These are phyloP conservation scores for Pogonognathellus flavescens DNA, from an alignment of 1,140 invertebrate species.

Conservation along the genomic window DNA sequence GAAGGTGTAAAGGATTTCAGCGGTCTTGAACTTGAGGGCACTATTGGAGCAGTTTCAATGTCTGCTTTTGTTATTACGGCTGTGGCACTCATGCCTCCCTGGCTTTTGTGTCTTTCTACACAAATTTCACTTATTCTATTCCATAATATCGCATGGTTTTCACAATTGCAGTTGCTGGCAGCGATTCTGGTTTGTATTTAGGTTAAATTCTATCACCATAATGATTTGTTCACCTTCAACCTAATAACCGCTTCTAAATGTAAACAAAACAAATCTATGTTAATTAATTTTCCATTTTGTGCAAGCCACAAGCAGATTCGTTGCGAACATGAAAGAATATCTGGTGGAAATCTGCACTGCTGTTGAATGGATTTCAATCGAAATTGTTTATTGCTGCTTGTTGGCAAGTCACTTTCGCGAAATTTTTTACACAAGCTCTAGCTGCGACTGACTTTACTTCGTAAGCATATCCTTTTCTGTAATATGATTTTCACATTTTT, in stretches of 20 bases:
- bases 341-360: background rate
- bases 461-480: background rate
- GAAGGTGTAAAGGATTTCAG: conserved; percentile 4
- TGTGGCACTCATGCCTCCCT: conserved; percentile 34
- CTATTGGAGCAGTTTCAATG: conserved; percentile 27
- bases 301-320: background rate
- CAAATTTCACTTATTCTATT: background rate
- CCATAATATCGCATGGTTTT: background rate
- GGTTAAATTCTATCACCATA: background rate
- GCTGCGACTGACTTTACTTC: background rate
- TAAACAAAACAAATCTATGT: background rate
- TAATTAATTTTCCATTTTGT: background rate
- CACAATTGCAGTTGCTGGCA: too few species aligned
- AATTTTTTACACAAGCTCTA: background rate
- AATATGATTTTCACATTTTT: conserved; percentile 36
- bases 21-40: background rate
- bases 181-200: too few species aligned
- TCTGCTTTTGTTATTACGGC: background rate
- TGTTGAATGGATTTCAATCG: background rate
- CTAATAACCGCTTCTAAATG: background rate
- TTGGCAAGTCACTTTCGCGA: background rate
- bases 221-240: background rate
- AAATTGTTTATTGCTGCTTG: background rate
- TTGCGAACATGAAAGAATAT: background rate
- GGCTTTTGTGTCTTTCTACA: background rate